Evolutionary conservation across 2,797 vertebrate species (phyloP), one percentile per base, ranked within the genome.

Genomic region (Australoheros facetus): DNA sequence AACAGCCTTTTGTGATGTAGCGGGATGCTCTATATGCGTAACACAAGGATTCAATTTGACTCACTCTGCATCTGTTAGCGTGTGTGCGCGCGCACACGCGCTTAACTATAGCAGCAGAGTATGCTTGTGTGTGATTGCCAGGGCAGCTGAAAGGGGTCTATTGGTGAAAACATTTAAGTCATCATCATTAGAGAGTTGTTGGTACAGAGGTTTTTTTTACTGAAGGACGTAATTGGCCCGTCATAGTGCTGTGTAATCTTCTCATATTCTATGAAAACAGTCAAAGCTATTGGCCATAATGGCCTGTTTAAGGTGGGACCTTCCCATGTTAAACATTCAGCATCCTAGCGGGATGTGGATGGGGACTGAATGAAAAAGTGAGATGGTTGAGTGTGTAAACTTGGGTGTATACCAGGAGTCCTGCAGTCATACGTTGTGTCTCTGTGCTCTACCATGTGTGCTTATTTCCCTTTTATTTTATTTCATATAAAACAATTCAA

Each of bases 91-190:
- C 59, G 57, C 88, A 64, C 82, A 77, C 84, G 78, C 83, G 45
- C 87, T 78, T 87, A 84, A 58, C 80, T 85, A 72, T 77, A 82
- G 69, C 58, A 60, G 80, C 75, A 73, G 64, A 75, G 88, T 81
- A 37, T 78, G 85, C 85, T 86, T 87, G 86, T 90, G 83, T 89
- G 87, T 77, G 87, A 85, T 71, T 90, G 83, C 80, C 79, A 42
- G 70, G 72, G 78, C 87, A 85, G 89, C 92, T 94, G 88, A 93
- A 94, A 90, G 92, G 95, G 95, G 95, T 87, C 88, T 82, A 85
- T 96, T 96, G 95, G 96, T 95, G 94, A 96, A 94, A 96, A 94
- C 96, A 95, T 97, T 97, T 94, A 96, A 95, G 94, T 95, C 95
- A 97, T 96, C 96, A 97, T 95, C 93, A 94, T 95, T 95, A 95